phyloP scores from a whole-genome alignment of 2,888 invertebrate species.

The Aphodius sticticus region DNA sequence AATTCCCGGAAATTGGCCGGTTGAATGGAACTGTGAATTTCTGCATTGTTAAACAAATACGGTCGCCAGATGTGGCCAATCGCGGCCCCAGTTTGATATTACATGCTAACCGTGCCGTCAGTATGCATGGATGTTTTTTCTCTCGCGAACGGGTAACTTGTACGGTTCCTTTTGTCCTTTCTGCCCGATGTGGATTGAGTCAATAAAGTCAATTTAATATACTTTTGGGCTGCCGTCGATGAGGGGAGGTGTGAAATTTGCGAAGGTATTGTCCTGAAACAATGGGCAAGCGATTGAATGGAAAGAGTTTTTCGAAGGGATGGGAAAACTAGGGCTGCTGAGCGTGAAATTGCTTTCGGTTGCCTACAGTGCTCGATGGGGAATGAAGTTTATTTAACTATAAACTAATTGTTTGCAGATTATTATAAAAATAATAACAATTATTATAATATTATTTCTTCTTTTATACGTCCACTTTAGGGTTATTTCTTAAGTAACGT shows the following conservation, averaged over 20 bases:
- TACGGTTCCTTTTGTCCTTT: neutral
- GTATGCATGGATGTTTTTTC: constrained; percentile 10
- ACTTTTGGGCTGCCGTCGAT: neutral
- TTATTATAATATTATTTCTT: no score
- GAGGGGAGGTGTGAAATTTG: constrained; percentile 4
- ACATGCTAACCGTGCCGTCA: neutral
- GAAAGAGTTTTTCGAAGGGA: neutral
- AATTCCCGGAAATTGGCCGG: constrained; percentile 4
- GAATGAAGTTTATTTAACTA: no score
- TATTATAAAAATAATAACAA: no score
- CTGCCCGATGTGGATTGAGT: neutral
- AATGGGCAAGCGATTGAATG: neutral
- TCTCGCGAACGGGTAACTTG: neutral
- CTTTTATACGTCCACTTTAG: no score
- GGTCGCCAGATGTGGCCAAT: constrained; percentile 10
- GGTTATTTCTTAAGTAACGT: no score
- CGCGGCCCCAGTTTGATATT: neutral
- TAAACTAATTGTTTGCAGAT: no score
- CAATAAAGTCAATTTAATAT: neutral
- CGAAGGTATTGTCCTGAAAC: neutral
- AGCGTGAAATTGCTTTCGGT: no score
- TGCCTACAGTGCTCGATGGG: no score
- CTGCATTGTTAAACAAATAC: constrained; percentile 19
- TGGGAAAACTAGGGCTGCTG: neutral
- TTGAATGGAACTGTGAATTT: constrained; percentile 4